phyloP scores from a whole-genome alignment of 2,797 vertebrate genomes.

The Amniataba percoides region DNA sequence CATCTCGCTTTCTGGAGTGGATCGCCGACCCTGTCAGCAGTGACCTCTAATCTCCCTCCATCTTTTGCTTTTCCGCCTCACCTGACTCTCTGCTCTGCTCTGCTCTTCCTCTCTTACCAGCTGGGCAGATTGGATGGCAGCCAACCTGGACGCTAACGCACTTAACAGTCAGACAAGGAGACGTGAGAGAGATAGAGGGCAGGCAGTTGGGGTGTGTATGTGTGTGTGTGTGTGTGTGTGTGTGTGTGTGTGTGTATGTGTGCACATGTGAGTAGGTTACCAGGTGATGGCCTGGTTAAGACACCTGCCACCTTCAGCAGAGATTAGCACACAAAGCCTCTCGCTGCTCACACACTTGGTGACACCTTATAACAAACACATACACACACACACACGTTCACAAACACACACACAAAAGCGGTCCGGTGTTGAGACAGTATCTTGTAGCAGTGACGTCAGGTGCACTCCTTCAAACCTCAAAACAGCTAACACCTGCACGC shows the following conservation, averaged over 20 bases:
- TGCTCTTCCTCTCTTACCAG: conserved; percentile 57
- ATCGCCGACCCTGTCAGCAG: conserved; percentile 52
- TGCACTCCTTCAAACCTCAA: conserved; percentile 31
- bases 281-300: conserved; percentile 81
- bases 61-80: conserved; percentile 62
- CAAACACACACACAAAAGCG: conserved; percentile 5
- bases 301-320: conserved; percentile 81
- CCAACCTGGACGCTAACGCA: conserved; percentile 63
- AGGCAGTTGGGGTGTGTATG: conserved; percentile 32
- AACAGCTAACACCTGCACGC: conserved; percentile 62
- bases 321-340: conserved; percentile 79
- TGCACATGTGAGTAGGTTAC: conserved; percentile 67
- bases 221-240: conserved; percentile 34
- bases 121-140: conserved; percentile 65
- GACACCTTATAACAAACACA: conserved; percentile 37
- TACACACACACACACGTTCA: too few relatives aligned
- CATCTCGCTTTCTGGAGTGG: conserved; percentile 47
- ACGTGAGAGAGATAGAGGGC: conserved; percentile 54
- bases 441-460: conserved; percentile 61
- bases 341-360: conserved; percentile 29
- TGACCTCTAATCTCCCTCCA: conserved; percentile 72
- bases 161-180: conserved; percentile 51
- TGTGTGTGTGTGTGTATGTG: conserved; percentile 37
- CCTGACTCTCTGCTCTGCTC: conserved; percentile 54
- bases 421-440: conserved; percentile 52